Base-by-base conservation (phyloP, 2,888 invertebrate species). In the Onthophagus sagittarius region DNA sequence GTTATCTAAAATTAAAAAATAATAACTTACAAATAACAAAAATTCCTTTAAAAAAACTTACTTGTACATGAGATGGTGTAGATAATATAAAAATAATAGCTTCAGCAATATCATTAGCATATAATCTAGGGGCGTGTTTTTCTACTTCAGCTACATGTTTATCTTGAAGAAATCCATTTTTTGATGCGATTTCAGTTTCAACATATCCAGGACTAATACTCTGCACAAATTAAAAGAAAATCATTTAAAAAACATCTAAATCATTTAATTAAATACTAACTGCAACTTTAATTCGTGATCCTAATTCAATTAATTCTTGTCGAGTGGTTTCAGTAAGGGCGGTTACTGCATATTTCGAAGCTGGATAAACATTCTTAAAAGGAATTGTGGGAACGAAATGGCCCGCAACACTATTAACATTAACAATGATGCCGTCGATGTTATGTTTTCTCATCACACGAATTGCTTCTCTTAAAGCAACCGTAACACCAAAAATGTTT, bases 121-220 rank as follows among this genome's bases (percentile, higher is more conserved):
- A 71, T 31, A 75, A 39, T 39, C 74, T 63, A 9, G 74, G 74
- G 0, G 73, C 74, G 0, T 33, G n/a, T 31, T 75, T 73, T 15
- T 72, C 72, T 5, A 75, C 65, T 14, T 53, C 69, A 0, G 39
- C 71, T 33, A 75, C 71, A 31, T 63, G 23, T 39, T 67, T 63
- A 23, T 73, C 33, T 13, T 71, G 32, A 13, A 77, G 64, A 69
- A 78, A 78, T n/a, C 78, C 78, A 64, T 78, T 77, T 14, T 73
- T 74, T 62, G 72, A 67, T 0, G 71, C 71, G 23, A 78, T 78
- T 39, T 75, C 74, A 4, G 74, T 75, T 15, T 72, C 71, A 6
- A 75, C 74, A 31, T 75, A 75, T 39, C 74, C 74, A 0, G 74
- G 74, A 63, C 74, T 75, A 32, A 75, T 64, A 23, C 74, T 75